These are phyloP conservation scores for Papilio helenus DNA, from an alignment of 1,140 invertebrate genomes.

Conservation along the genomic window DNA sequence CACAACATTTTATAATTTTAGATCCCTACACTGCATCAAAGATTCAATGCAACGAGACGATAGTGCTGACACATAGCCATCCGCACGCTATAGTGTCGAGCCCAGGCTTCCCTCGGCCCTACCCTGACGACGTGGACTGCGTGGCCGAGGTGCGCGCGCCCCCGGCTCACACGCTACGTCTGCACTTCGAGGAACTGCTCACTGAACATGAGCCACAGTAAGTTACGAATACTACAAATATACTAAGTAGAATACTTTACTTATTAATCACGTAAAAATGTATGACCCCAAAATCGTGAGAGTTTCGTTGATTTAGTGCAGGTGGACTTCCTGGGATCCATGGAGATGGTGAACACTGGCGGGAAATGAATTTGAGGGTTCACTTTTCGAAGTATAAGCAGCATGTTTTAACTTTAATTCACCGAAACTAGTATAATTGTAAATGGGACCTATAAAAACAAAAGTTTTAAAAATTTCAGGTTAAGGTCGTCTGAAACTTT, in stretches of 20 bases:
- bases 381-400: no score
- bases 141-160: constrained; percentile 84
- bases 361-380: no score
- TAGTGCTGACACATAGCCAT: constrained; percentile 84
- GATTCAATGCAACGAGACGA: constrained; percentile 85
- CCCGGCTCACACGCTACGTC: constrained; percentile 84
- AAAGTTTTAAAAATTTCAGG: not conserved
- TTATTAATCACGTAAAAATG: no score
- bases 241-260: not conserved
- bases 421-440: no score
- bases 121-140: constrained; percentile 88
- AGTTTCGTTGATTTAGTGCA: not conserved
- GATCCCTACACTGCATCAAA: constrained; percentile 71
- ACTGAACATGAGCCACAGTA: constrained; percentile 88
- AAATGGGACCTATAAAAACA: not conserved
- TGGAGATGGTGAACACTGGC: no score
- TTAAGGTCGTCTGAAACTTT: not conserved
- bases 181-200: constrained; percentile 88
- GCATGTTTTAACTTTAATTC: no score
- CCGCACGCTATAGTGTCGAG: constrained; percentile 85
- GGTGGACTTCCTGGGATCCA: no score
- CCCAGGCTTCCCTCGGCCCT: constrained; percentile 87
- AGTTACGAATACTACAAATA: constrained; percentile 64
- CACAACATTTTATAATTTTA: constrained; percentile 48
- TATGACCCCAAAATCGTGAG: not conserved